A percentile compares a stretch with the other conserved stretches of the same genome.
Conservation (phyloP, 2,888 invertebrate genomes). For the Macrosiphum euphorbiae region DNA sequence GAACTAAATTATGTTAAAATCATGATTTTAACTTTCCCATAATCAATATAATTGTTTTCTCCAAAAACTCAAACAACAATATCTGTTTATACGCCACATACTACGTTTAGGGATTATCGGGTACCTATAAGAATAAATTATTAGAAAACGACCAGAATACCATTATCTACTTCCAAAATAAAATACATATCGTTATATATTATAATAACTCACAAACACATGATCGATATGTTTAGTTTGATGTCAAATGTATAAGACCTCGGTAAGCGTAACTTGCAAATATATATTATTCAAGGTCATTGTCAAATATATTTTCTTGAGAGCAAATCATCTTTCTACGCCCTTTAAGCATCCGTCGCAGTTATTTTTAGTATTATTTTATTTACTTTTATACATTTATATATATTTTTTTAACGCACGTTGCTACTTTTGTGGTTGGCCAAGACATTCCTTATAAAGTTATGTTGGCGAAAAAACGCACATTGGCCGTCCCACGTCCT, state of each 20-base stretch:
- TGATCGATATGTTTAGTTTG: not conserved
- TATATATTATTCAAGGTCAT: constrained; percentile 22
- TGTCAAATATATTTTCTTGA: not conserved
- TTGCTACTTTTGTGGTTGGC: constrained; percentile 57
- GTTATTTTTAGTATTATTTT: constrained; percentile 23
- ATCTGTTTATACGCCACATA: not conserved
- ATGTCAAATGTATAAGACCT: constrained; percentile 17
- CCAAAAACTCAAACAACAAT: not conserved
- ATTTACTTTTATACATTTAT: constrained; percentile 40
- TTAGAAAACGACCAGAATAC: not conserved
- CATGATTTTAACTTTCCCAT: not conserved
- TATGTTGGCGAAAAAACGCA: constrained; percentile 63
- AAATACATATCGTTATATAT: not conserved
- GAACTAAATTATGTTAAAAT: not conserved
- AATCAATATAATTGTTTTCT: not conserved
- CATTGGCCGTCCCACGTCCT: constrained; percentile 60
- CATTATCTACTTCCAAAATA: not conserved
- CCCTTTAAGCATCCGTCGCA: not conserved
- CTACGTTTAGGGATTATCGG: not conserved
- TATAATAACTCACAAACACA: not conserved
- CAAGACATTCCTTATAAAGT: constrained; percentile 63
- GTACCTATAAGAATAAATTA: not conserved
- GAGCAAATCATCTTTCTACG: constrained; percentile 28
- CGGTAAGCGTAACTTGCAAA: not conserved
- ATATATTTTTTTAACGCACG: constrained; percentile 17